phyloP scores from a whole-genome alignment of 2,797 vertebrate species.

The Ctenochaetus hawaiiensis region DNA sequence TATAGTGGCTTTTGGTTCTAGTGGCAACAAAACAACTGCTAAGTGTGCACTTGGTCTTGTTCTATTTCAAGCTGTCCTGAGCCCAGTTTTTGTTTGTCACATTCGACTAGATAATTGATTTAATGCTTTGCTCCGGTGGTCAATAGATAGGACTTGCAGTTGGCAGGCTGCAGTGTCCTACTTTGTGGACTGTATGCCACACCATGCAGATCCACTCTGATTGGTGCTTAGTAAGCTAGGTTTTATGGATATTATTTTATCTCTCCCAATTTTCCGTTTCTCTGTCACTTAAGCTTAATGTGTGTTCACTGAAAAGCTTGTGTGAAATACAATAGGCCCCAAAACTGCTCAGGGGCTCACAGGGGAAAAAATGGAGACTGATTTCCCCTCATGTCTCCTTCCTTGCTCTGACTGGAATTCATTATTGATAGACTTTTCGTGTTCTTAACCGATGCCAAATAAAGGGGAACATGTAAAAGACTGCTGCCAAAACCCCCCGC shows the following conservation, averaged over 20 bases:
- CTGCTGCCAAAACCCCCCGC: conserved; percentile 75
- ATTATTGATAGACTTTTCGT: conserved; percentile 75
- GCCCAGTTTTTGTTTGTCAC: conserved; percentile 48
- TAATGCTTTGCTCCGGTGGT: conserved; percentile 53
- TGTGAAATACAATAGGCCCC: conserved; percentile 67
- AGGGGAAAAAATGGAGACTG: conserved; percentile 61
- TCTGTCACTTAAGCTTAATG: conserved; percentile 64
- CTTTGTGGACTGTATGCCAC: conserved; percentile 52
- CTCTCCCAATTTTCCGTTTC: conserved; percentile 47
- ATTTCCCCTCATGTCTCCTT: conserved; percentile 68
- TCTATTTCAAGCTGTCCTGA: conserved; percentile 36
- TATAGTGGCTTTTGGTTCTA: conserved; percentile 66
- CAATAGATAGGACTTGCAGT: conserved; percentile 51
- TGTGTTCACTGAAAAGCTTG: conserved; percentile 47
- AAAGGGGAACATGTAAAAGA: conserved; percentile 77
- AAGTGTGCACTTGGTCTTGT: conserved; percentile 45
- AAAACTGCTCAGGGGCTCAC: conserved; percentile 64
- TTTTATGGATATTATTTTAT: conserved; percentile 55
- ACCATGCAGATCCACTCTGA: conserved; percentile 28
- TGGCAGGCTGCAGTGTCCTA: conserved; percentile 58
- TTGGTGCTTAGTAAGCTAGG: conserved; percentile 28
- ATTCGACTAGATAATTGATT: conserved; percentile 68
- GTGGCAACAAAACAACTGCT: conserved; percentile 52
- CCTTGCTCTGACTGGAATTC: conserved; percentile 70
- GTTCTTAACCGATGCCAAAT: conserved; percentile 78